Conservation (phyloP, 2,797 vertebrate species). For the Enoplosus armatus region DNA sequence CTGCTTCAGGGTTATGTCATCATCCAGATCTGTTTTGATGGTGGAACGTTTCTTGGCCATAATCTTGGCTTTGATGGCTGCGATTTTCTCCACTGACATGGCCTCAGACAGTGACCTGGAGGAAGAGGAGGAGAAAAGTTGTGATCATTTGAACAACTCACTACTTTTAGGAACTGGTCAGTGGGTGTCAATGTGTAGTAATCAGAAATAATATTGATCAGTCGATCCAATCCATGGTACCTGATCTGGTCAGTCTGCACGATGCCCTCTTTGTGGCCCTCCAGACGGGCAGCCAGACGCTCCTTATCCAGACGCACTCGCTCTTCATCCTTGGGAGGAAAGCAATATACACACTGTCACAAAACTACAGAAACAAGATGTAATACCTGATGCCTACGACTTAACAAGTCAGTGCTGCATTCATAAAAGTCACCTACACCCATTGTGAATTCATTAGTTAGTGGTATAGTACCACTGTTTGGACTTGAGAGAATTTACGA, state of each 20-base stretch:
- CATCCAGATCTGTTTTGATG: conserved; percentile 98
- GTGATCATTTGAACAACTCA: not conserved
- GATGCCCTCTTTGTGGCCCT: conserved; percentile 98
- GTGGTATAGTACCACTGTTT: not conserved
- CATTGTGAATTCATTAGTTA: not conserved
- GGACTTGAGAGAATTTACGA: too few species aligned
- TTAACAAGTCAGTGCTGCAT: not conserved
- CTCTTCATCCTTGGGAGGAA: conserved; percentile 93
- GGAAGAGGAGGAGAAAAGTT: not conserved
- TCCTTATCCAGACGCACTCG: conserved; percentile 98
- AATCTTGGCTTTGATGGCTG: conserved; percentile 99
- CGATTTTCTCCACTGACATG: conserved; percentile 99
- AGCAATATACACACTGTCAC: not conserved
- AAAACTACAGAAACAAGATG: not conserved
- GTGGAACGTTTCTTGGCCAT: conserved; percentile 99
- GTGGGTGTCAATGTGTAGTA: not conserved
- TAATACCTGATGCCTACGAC: not conserved
- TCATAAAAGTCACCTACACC: not conserved
- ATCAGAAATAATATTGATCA: not conserved
- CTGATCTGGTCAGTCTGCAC: conserved; percentile 99
- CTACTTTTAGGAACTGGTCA: not conserved
- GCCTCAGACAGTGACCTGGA: conserved; percentile 96
- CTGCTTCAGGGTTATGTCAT: conserved; percentile 97
- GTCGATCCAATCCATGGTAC: conserved; percentile 82
- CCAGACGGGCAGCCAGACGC: conserved; percentile 96